Evolutionary conservation across 1,140 invertebrate genomes (phyloP).

Genomic region (Macrotrachela quadricornifera): DNA sequence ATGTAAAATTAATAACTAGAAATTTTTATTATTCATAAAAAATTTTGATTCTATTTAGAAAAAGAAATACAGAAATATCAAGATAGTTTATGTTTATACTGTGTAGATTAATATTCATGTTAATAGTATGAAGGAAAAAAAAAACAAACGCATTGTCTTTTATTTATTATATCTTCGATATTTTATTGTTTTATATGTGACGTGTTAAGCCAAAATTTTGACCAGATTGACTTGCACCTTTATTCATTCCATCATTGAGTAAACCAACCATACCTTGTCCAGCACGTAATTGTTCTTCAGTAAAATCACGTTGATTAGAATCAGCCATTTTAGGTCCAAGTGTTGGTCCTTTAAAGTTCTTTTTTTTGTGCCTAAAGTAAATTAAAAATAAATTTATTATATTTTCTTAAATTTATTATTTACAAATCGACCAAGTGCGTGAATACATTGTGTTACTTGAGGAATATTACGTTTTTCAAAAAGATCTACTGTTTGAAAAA

Average conservation of each 20-base stretch:
- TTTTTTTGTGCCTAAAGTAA: constrained; percentile 8
- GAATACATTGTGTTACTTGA: constrained; percentile 68
- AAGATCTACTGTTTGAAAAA: constrained; percentile 79
- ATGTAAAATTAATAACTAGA: no score
- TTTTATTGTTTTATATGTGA: constrained; percentile 30
- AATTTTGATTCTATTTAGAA: no score
- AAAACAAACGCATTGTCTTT: no score
- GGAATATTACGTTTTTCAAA: constrained; percentile 78
- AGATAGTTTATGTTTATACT: no score
- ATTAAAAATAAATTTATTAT: neutral
- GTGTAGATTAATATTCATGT: no score
- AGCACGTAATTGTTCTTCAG: constrained; percentile 66
- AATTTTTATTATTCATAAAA: no score
- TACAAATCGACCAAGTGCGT: constrained; percentile 81
- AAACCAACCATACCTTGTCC: constrained; percentile 70
- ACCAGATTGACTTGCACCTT: constrained; percentile 52
- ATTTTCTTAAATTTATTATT: neutral
- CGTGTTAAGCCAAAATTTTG: constrained; percentile 75
- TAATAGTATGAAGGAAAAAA: no score
- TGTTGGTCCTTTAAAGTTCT: constrained; percentile 5
- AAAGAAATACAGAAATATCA: no score
- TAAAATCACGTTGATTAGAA: constrained; percentile 46
- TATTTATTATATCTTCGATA: no score
- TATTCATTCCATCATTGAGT: constrained; percentile 52
- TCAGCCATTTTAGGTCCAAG: constrained; percentile 11